Base-by-base conservation (phyloP, 2,888 invertebrate species). In the Hypena proboscidalis region DNA sequence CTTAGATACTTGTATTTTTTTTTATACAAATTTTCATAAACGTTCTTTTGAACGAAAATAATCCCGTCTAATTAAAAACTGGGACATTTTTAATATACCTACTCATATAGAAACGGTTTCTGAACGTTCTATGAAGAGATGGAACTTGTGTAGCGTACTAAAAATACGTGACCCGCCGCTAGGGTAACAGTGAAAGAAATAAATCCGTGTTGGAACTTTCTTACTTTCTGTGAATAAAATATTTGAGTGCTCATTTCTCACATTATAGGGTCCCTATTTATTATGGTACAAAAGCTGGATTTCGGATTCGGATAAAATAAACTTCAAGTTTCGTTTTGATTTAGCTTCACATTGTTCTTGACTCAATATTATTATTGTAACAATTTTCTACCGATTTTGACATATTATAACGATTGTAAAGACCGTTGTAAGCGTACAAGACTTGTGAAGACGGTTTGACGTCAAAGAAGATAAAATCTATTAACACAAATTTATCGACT, bases 121-220 rank as follows among this genome's bases (percentile, higher is more conserved):
- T 8, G 7, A 14, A 27, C 14, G n/a, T n/a, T 2, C 4, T 1
- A 11, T 11, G 3, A 11, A 7, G 13, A 7, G 13, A 26, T 0
- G 2, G 6, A 17, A 17, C 17, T 17, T 17, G 17, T 17, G 27
- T 25, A 23, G 17, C 15, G n/a, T 32, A 10, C 14, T 8, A n/a
- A n/a, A 31, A 27, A 22, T 22, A 48, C 30, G 34, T 49, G 30
- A 43, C 57, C 42, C n/a, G 26, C 6, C 29, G 21, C 50, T 36
- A 33, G 36, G 23, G 29, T 20, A 21, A 33, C 21, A 50, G 20
- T 34, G 31, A 34, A 27, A 9, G 10, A 8, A 21, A n/a, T 32
- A 32, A 22, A 32, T 22, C 21, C 21, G 32, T 22, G 29, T 29
- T 29, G 15, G 6, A 13, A 31, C 10, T 13, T 25, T 33, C 4